These are phyloP conservation scores for Acanthococcus lagerstroemiae DNA, from an alignment of 2,888 invertebrate genomes.

Conservation along the genomic window DNA sequence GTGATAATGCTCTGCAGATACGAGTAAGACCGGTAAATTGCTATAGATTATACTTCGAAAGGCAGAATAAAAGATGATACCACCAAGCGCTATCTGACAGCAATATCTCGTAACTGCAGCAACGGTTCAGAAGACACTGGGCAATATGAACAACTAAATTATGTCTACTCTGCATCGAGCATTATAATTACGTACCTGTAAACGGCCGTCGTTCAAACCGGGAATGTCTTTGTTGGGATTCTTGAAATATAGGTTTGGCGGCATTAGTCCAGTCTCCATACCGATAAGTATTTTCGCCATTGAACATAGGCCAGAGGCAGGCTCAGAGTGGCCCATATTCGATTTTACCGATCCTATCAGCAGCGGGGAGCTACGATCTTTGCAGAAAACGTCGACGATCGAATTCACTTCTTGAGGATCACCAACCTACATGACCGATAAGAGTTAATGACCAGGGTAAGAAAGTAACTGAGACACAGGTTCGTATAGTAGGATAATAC, in stretches of 20 bases:
- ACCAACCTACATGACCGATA: constrained; percentile 58
- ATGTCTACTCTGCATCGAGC: no score
- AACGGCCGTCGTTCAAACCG: constrained; percentile 75
- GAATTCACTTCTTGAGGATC: constrained; percentile 97
- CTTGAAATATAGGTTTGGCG: constrained; percentile 81
- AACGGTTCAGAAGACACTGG: no score
- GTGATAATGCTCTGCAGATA: neutral
- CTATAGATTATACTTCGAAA: no score
- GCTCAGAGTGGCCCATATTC: constrained; percentile 98
- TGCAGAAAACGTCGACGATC: constrained; percentile 72
- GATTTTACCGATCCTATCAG: constrained; percentile 94
- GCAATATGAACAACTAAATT: no score
- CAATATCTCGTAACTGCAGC: no score
- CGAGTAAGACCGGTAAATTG: no score
- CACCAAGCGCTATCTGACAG: no score
- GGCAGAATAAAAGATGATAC: no score
- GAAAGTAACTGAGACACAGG: neutral
- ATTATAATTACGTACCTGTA: constrained; percentile 50
- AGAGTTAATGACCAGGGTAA: neutral
- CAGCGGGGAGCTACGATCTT: constrained; percentile 65
- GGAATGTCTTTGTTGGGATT: constrained; percentile 83
- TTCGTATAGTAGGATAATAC: neutral
- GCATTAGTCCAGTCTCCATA: constrained; percentile 83
- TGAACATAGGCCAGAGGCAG: constrained; percentile 81
- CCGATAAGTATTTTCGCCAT: constrained; percentile 84